Conservation (phyloP, 2,888 invertebrate species). For the Brachyopa scutellaris region DNA sequence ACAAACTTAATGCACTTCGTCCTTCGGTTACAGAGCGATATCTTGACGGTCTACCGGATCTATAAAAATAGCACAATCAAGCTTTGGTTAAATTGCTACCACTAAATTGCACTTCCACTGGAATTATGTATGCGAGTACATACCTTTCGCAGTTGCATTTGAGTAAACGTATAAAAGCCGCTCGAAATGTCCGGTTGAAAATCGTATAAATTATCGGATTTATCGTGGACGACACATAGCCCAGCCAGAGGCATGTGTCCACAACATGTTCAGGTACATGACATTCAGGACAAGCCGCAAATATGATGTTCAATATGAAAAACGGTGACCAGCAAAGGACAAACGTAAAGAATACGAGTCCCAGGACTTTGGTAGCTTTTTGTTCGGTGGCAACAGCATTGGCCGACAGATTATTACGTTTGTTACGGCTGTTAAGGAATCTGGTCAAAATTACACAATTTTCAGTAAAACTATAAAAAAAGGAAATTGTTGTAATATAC, state of each 20-base stretch:
- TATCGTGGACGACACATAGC: slow-evolving; percentile 95
- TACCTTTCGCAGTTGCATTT: slow-evolving; percentile 90
- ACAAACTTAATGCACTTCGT: slow-evolving; percentile 87
- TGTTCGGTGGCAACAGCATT: slow-evolving; percentile 95
- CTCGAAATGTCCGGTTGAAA: slow-evolving; percentile 94
- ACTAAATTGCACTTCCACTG: slow-evolving; percentile 31
- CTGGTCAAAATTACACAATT: slow-evolving; percentile 80
- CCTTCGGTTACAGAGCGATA: slow-evolving; percentile 88
- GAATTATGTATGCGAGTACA: too few relatives aligned
- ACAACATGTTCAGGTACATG: slow-evolving; percentile 87
- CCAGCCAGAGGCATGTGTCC: slow-evolving; percentile 94
- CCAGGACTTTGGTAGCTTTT: slow-evolving; percentile 94
- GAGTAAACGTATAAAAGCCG: slow-evolving; percentile 90
- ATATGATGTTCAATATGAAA: slow-evolving; percentile 93
- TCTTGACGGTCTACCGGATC: slow-evolving; percentile 87
- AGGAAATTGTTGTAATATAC: slow-evolving; percentile 52
- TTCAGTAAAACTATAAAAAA: slow-evolving; percentile 5
- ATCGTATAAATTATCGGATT: slow-evolving; percentile 97
- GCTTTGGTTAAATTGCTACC: neutral
- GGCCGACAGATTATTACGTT: slow-evolving; percentile 87
- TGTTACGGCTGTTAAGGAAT: slow-evolving; percentile 87
- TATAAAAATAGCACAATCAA: slow-evolving; percentile 77
- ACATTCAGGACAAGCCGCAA: slow-evolving; percentile 92
- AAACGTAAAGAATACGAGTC: slow-evolving; percentile 95
- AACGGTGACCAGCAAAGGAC: slow-evolving; percentile 97